phyloP scores from a whole-genome alignment of 2,113 vertebrate genomes.

The Muntiacus muntjak region DNA sequence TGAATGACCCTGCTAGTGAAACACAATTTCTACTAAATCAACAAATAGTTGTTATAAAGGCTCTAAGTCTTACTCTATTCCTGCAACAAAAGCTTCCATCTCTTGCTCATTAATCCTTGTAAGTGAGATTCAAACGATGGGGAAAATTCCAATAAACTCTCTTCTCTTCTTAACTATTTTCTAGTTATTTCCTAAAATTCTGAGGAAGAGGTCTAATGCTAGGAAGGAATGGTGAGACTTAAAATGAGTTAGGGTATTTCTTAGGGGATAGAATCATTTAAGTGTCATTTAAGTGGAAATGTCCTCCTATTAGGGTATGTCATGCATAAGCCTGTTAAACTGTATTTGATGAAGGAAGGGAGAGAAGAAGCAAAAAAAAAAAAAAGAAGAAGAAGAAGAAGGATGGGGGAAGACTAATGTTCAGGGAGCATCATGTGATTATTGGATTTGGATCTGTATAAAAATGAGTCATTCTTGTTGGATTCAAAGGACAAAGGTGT shows the following conservation, averaged over 20 bases:
- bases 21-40: conserved; percentile 83
- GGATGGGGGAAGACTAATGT: background rate
- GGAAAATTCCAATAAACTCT: conserved; percentile 61
- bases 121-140: conserved; percentile 72
- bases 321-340: background rate
- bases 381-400: background rate
- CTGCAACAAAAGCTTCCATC: conserved; percentile 74
- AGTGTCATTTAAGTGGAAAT: background rate
- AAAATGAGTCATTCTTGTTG: background rate
- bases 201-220: background rate
- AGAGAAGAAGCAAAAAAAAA: background rate
- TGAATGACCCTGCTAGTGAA: conserved; percentile 79
- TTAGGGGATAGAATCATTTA: background rate
- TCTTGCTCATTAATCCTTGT: conserved; percentile 79
- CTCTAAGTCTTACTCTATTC: conserved; percentile 71
- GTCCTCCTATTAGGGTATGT: background rate
- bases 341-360: background rate
- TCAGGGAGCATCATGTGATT: background rate
- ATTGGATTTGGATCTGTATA: background rate
- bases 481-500: background rate
- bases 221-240: background rate
- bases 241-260: background rate
- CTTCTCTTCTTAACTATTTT: conserved; percentile 26
- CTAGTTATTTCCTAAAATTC: conserved; percentile 40
- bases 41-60: conserved; percentile 81